Conservation (phyloP, 2,797 vertebrate species). For the Coreius guichenoti region DNA sequence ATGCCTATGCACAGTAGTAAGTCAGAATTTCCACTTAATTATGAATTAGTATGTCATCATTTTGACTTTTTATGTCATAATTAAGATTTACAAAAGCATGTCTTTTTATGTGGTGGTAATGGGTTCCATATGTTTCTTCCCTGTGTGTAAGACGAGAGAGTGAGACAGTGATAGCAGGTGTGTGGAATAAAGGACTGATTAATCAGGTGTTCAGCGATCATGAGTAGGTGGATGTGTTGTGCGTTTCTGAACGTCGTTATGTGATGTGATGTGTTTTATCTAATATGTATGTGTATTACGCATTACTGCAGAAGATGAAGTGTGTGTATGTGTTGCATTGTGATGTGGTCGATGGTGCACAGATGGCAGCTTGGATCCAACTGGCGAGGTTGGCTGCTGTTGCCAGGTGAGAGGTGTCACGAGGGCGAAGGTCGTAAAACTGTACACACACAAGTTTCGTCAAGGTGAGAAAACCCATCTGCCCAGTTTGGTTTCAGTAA, state of each 20-base stretch:
- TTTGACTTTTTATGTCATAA: background rate
- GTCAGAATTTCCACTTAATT: too few relatives aligned
- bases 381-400: constrained; percentile 16
- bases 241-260: background rate
- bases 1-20: too few relatives aligned
- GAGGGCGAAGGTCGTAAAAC: constrained; percentile 36
- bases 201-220: background rate
- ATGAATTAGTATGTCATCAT: background rate
- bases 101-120: background rate
- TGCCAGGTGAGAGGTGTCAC: constrained; percentile 42
- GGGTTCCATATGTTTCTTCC: background rate
- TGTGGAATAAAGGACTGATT: background rate
- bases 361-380: constrained; percentile 46
- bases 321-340: constrained; percentile 17
- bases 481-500: constrained; percentile 6
- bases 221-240: background rate
- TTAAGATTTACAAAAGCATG: background rate
- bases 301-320: constrained; percentile 4
- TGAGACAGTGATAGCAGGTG: background rate
- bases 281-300: background rate
- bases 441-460: constrained; percentile 21
- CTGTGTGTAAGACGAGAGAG: background rate
- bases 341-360: constrained; percentile 40
- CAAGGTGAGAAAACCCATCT: constrained; percentile 52
- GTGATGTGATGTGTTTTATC: background rate